A percentile compares a stretch with the other conserved stretches of the same genome.
phyloP scores from a whole-genome alignment of 2,113 vertebrate species.

The Perca fluviatilis region DNA sequence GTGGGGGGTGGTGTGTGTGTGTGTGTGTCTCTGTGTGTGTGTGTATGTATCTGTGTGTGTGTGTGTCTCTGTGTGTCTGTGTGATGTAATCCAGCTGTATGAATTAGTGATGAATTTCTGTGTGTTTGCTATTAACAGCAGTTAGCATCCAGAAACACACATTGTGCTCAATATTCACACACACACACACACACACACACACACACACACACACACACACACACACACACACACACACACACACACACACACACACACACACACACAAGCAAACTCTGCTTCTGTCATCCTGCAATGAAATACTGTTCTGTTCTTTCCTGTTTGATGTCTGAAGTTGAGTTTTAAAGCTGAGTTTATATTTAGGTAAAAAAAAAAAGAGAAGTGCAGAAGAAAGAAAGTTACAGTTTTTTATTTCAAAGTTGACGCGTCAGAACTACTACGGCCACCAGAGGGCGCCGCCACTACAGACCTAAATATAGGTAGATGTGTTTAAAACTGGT shows the following conservation, averaged over 20 bases:
- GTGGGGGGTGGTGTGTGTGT: too few species aligned
- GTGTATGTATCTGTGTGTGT: slow-evolving; percentile 7
- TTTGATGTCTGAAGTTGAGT: not conserved
- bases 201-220: too few species aligned
- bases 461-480: too few species aligned
- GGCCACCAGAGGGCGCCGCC: too few species aligned
- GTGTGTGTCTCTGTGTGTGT: not conserved
- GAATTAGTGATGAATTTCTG: slow-evolving; percentile 78
- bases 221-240: too few species aligned
- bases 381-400: not conserved
- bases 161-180: slow-evolving; percentile 39
- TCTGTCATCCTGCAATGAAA: not conserved
- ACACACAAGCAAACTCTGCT: slow-evolving; percentile 9
- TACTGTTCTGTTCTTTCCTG: not conserved
- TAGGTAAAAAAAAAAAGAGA: not conserved
- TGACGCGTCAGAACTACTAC: not conserved
- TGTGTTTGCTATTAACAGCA: slow-evolving; percentile 66
- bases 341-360: not conserved
- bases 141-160: slow-evolving; percentile 33
- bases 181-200: not conserved
- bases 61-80: not conserved
- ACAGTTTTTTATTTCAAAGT: not conserved
- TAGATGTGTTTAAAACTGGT: too few species aligned
- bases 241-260: too few species aligned
- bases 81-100: slow-evolving; percentile 65